phyloP scores from a whole-genome alignment of 2,113 vertebrate genomes.

The Planiliza haematocheilus region DNA sequence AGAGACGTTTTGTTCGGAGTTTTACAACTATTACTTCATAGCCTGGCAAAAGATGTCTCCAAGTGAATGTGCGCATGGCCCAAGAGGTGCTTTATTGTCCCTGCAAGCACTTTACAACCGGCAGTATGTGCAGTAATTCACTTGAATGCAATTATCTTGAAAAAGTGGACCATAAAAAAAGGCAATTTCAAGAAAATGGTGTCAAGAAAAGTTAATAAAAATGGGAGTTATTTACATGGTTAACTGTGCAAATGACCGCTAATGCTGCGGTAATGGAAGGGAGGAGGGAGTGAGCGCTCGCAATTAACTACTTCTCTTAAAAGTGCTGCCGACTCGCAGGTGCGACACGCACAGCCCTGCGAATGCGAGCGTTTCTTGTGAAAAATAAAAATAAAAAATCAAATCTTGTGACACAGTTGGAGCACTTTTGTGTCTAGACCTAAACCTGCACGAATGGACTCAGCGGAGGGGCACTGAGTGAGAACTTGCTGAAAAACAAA shows the following conservation, averaged over 20 bases:
- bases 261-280: conserved; percentile 71
- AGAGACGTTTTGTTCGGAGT: conserved; percentile 66
- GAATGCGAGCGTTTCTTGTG: conserved; percentile 31
- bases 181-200: conserved; percentile 73
- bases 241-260: conserved; percentile 68
- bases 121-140: conserved; percentile 70
- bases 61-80: conserved; percentile 56
- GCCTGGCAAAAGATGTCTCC: conserved; percentile 74
- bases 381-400: conserved; percentile 56
- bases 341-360: conserved; percentile 53
- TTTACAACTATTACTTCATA: conserved; percentile 77
- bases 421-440: conserved; percentile 9
- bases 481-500: conserved; percentile 18
- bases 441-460: conserved; percentile 6
- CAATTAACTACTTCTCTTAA: conserved; percentile 68
- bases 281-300: conserved; percentile 38
- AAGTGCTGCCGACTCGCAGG: conserved; percentile 61
- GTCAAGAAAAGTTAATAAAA: conserved; percentile 78
- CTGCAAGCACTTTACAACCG: conserved; percentile 71
- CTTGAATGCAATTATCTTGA: conserved; percentile 78
- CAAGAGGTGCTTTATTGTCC: conserved; percentile 75
- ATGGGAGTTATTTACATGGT: conserved; percentile 76
- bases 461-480: not conserved
- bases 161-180: conserved; percentile 76
- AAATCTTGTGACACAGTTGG: conserved; percentile 34